phyloP scores from a whole-genome alignment of 2,888 invertebrate genomes.

The Melinaea marsaeus region DNA sequence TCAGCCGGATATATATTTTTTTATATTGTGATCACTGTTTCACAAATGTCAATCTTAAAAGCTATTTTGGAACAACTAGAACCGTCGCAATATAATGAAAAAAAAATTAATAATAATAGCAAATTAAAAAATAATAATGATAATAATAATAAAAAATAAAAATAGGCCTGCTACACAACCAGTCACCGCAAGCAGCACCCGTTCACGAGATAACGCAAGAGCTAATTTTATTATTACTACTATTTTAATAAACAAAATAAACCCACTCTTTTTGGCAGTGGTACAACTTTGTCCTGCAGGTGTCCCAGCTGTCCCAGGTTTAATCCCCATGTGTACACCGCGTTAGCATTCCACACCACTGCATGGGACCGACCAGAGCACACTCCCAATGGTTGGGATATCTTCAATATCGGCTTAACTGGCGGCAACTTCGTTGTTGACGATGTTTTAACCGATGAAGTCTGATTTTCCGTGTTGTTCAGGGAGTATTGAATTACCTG shows the following conservation, averaged over 20 bases:
- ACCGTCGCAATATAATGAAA: too few relatives aligned
- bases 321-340: slow-evolving; percentile 87
- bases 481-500: slow-evolving; percentile 66
- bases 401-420: slow-evolving; percentile 54
- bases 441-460: slow-evolving; percentile 59
- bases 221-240: background rate
- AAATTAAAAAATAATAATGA: too few relatives aligned
- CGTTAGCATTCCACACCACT: slow-evolving; percentile 79
- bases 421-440: slow-evolving; percentile 54
- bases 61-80: too few relatives aligned
- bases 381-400: slow-evolving; percentile 71
- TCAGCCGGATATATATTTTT: too few relatives aligned
- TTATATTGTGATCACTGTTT: too few relatives aligned
- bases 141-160: too few relatives aligned
- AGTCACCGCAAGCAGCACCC: too few relatives aligned
- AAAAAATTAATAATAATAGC: too few relatives aligned
- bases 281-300: slow-evolving; percentile 65
- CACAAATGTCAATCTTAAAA: too few relatives aligned
- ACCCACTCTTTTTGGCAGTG: slow-evolving; percentile 70
- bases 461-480: slow-evolving; percentile 56
- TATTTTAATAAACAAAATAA: too few relatives aligned
- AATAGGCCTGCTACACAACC: too few relatives aligned
- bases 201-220: too few relatives aligned
- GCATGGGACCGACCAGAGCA: slow-evolving; percentile 85
- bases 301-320: slow-evolving; percentile 91